Base-by-base conservation (phyloP, 30 jellyfish, hydroid and myxozoan genomes). In the Sanderia malayensis region DNA sequence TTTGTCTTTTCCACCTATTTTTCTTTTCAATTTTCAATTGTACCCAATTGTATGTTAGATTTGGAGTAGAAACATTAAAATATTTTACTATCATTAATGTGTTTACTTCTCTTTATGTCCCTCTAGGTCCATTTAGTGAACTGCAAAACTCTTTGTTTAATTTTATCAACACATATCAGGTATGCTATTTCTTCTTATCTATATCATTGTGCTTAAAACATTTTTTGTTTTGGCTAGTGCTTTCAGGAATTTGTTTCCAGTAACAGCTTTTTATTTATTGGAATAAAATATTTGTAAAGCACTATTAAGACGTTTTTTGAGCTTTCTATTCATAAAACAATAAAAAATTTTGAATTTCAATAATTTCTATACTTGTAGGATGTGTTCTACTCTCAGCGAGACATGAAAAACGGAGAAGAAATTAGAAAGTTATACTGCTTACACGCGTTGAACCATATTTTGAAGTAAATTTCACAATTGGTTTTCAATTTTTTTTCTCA, bases 381-480 rank as follows among this genome's bases (percentile, higher is more conserved):
- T 58, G 62, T 90, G 31, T 84, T 77, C 61, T 90, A 62, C 64
- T 33, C 84, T 33, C 95, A 77, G 20, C 63, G 95, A 41, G 81
- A 46, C 58, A 62, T 77, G 49, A 46, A 59, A 24, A 90, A 90
- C 67, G 94, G 94, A 2, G 98, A 90, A 78, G 96, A 90, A 28
- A 77, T 90, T 10, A 60, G 98, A 26, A 78, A 57, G 33, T 49
- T 90, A 30, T 90, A 90, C 41, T 84, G 94, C 22, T 82, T 90
- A 13, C 98, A 90, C 64, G 95, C 95, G 28, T 86, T 90, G n/a
- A 90, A 90, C 60, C 98, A 90, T 63, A 55, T 90, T 25, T 44
- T 83, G n/a, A 90, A 84, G 97, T 74, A 68, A 41, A 0, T 44
- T 3, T 24, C 21, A 15, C 9, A 8, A 9, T 30, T 67, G 80